Conservation (phyloP, 2,888 invertebrate species). For the Odontomyia ornata region DNA sequence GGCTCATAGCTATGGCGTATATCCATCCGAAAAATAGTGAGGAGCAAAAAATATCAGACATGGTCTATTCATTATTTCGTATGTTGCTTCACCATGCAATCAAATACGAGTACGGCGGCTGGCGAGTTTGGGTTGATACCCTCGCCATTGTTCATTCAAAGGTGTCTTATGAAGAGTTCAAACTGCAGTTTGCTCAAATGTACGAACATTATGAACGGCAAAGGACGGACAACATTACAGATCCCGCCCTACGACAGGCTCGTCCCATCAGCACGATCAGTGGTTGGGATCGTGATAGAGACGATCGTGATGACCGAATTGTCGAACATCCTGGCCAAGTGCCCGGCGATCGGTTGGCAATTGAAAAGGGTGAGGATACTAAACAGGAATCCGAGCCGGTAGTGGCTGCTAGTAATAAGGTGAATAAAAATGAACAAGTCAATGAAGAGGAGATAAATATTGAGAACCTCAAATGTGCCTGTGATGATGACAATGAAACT, state of each 20-base stretch:
- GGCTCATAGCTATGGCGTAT: conserved; percentile 98
- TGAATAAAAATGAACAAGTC: conserved; percentile 53
- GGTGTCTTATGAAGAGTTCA: conserved; percentile 98
- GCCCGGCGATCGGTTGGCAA: conserved; percentile 59
- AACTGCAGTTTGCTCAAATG: conserved; percentile 96
- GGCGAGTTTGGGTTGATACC: conserved; percentile 99
- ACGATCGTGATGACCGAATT: conserved; percentile 51
- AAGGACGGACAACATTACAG: conserved; percentile 93
- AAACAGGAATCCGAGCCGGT: conserved; percentile 37
- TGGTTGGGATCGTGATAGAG: conserved; percentile 83
- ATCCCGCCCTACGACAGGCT: conserved; percentile 91
- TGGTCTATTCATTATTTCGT: conserved; percentile 97
- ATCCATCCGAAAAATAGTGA: conserved; percentile 95
- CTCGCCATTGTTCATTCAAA: conserved; percentile 99
- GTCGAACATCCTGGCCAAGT: conserved; percentile 50
- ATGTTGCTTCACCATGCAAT: conserved; percentile 99
- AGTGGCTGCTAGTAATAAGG: conserved; percentile 49
- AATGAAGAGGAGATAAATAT: conserved; percentile 53
- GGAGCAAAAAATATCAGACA: conserved; percentile 95
- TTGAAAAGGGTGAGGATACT: conserved; percentile 60
- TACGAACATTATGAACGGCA: conserved; percentile 95
- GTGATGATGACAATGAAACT: conserved; percentile 52
- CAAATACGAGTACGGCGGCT: conserved; percentile 98
- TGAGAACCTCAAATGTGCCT: conserved; percentile 54
- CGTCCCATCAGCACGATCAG: conserved; percentile 96